phyloP scores from a whole-genome alignment of 2,113 vertebrate genomes.

The Stigmatopora argus region DNA sequence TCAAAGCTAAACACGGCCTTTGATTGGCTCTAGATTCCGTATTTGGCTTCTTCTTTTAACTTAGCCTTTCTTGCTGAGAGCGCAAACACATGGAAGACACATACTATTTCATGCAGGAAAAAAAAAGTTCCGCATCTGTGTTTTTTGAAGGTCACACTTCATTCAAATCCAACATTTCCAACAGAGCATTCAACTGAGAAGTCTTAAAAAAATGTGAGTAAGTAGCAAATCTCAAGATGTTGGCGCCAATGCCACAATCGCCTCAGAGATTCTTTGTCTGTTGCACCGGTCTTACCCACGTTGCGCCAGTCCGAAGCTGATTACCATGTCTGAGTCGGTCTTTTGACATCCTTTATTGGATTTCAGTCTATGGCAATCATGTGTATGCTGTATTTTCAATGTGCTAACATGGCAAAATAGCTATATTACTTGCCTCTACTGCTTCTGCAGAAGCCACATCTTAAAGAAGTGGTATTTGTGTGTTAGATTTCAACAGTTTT shows the following conservation, averaged over 20 bases:
- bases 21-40: constrained; percentile 44
- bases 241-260: background rate
- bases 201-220: background rate
- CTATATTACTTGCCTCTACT: background rate
- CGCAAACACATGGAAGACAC: constrained; percentile 36
- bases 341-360: constrained; percentile 32
- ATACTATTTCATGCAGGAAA: constrained; percentile 10
- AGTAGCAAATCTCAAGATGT: background rate
- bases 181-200: background rate
- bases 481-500: background rate
- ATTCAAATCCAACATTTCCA: constrained; percentile 4
- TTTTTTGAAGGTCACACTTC: constrained; percentile 11
- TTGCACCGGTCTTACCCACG: constrained; percentile 5
- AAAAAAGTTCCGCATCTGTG: constrained; percentile 11
- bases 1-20: constrained; percentile 38
- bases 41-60: constrained; percentile 46
- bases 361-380: constrained; percentile 24
- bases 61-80: constrained; percentile 27
- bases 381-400: constrained; percentile 14
- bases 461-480: background rate
- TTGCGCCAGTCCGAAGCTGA: constrained; percentile 23
- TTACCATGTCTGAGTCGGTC: constrained; percentile 26
- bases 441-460: background rate
- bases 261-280: constrained; percentile 2
- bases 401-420: background rate